Conservation (phyloP, 1,140 invertebrate species). For the Temnothorax longispinosus region DNA sequence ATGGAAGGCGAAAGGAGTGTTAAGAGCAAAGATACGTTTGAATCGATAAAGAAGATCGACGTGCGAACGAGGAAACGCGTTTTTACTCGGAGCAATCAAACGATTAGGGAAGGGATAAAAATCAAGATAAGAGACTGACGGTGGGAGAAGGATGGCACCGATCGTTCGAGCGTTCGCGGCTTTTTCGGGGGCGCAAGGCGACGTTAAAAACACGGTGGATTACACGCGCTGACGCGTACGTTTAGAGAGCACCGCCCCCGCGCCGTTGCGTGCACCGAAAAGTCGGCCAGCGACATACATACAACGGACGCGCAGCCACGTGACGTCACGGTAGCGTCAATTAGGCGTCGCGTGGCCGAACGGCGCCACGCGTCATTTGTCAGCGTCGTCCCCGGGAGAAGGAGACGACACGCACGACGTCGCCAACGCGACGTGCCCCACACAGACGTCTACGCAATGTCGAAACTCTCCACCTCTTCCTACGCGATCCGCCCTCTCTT, state of each 20-base stretch:
- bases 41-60: background rate
- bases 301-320: slow-evolving; percentile 73
- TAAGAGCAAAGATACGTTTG: background rate
- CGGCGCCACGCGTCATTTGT: slow-evolving; percentile 82
- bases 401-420: slow-evolving; percentile 12
- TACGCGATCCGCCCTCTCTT: slow-evolving; percentile 3
- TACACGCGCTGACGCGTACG: slow-evolving; percentile 29
- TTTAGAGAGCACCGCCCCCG: background rate
- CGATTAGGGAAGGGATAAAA: background rate
- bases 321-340: slow-evolving; percentile 80
- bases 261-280: slow-evolving; percentile 46
- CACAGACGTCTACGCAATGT: slow-evolving; percentile 24
- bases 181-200: background rate
- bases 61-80: background rate
- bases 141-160: background rate
- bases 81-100: background rate
- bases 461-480: slow-evolving; percentile 54
- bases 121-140: background rate
- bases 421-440: slow-evolving; percentile 11
- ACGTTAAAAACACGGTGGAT: background rate
- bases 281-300: slow-evolving; percentile 32
- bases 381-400: slow-evolving; percentile 71
- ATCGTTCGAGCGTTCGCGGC: background rate
- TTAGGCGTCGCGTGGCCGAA: slow-evolving; percentile 81
- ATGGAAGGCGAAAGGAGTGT: background rate